Conservation (phyloP, 2,888 invertebrate genomes). For the Mythimna loreyi region DNA sequence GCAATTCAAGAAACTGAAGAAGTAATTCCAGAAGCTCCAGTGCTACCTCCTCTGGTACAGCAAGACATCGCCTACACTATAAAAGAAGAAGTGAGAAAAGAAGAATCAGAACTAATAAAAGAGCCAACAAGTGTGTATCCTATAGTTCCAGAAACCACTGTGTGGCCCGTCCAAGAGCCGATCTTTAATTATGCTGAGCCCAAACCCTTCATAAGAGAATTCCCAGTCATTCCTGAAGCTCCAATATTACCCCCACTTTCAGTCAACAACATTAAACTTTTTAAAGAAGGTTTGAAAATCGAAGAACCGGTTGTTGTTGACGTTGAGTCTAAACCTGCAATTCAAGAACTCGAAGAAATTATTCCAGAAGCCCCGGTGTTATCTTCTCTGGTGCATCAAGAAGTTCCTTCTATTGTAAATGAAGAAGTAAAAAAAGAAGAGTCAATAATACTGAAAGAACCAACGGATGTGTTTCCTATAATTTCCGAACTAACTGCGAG, state of each 20-base stretch:
- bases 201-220: not conserved
- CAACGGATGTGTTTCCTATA: not conserved
- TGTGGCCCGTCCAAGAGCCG: not conserved
- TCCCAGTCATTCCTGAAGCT: constrained; percentile 12
- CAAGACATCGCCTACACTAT: not conserved
- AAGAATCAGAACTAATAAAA: constrained; percentile 3
- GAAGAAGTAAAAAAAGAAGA: constrained; percentile 3
- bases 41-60: not conserved
- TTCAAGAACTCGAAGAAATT: not conserved
- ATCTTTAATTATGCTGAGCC: not conserved
- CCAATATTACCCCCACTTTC: not conserved
- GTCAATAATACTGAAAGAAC: not conserved
- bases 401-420: not conserved
- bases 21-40: constrained; percentile 13
- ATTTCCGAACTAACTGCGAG: not conserved
- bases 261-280: not conserved
- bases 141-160: not conserved
- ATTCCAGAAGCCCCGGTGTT: constrained; percentile 29
- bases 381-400: constrained; percentile 2
- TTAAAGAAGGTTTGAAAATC: not conserved
- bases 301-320: not conserved
- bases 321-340: not conserved
- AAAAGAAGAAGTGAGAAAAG: not conserved
- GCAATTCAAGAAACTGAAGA: not conserved
- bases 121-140: not conserved